These are phyloP conservation scores for Premnoplex brunnescens DNA, from an alignment of 2,797 vertebrate species.

Conservation along the genomic window DNA sequence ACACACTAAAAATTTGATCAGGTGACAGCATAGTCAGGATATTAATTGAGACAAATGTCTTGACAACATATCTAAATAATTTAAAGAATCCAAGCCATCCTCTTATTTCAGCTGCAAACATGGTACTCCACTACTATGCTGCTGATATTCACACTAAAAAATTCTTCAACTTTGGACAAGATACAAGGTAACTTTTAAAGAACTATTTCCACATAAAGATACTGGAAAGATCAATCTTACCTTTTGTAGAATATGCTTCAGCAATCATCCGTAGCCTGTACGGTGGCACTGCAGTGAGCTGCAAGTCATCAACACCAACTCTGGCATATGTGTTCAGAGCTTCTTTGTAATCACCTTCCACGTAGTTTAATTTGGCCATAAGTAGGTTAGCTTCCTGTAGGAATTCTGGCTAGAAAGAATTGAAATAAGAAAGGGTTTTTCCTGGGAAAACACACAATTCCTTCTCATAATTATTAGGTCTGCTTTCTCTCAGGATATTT, in stretches of 20 bases:
- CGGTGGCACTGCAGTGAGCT: conserved; percentile 84
- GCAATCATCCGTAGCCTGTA: conserved; percentile 94
- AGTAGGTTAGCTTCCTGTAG: conserved; percentile 91
- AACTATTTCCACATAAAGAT: not conserved
- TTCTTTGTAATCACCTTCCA: conserved; percentile 92
- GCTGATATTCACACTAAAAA: not conserved
- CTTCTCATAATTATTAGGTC: not conserved
- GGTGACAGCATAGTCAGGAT: not conserved
- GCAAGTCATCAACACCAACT: conserved; percentile 88
- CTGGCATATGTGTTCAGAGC: conserved; percentile 86
- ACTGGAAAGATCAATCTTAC: conserved; percentile 64
- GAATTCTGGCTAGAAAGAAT: conserved; percentile 87
- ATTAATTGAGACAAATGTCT: not conserved
- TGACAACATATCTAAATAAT: not conserved
- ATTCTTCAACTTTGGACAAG: not conserved
- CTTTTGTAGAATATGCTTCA: conserved; percentile 96
- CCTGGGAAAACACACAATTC: not conserved
- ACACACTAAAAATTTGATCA: not conserved
- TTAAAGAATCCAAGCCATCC: not conserved
- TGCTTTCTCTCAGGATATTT: not conserved
- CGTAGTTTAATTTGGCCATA: conserved; percentile 94
- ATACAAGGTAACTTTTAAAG: not conserved
- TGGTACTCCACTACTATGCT: not conserved
- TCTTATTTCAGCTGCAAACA: not conserved
- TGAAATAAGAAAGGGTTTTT: not conserved